Evolutionary conservation across 2,888 invertebrate species (phyloP), one percentile per base, ranked within the genome.

Genomic region (Leuctra nigra): DNA sequence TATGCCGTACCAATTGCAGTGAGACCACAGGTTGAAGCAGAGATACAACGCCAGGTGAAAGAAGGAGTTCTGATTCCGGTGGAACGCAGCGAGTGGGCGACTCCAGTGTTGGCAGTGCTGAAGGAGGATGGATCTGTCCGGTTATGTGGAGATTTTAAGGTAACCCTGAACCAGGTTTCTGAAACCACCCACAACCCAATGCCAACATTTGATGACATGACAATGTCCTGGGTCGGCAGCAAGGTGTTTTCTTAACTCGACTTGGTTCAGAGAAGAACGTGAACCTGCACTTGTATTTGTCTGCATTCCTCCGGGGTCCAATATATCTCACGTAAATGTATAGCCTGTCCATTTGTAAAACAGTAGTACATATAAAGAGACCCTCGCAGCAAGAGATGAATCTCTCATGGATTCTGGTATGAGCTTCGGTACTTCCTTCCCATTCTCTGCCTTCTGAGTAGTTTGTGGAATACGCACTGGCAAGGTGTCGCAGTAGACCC

Each of bases 121-220:
- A 68, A 69, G 53, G 61, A 54, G 41, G 63, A 63, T 52, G 57
- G 59, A n/a, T 57, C 61, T 6, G 59, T 67, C 6, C 38, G 68
- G 52, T 61, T 69, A n/a, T 68, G 67, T 59, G 64, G 66, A 3
- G 66, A 70, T 63, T 67, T 64, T 41, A 67, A 67, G 55, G 60
- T 59, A 44, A 66, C 68, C 0, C 13, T 65, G 16, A 68, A 69
- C 56, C 56, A 38, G n/a, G 57, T 56, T 7, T 47, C 67, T 24
- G 58, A 65, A 38, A 59, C 60, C 22, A 65, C 67, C 22, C 64
- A 66, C 41, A 66, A 65, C 50, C 66, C 66, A 11, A 62, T 69
- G 54, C 68, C 67, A 1, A 54, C 59, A 53, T 60, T 63, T 14
- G 66, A 67, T 24, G 66, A 68, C 44, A 62, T 69, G 48, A 66